Base-by-base conservation (phyloP, 37 sponge, comb jelly and placozoan species). In the Corticium candelabrum region DNA sequence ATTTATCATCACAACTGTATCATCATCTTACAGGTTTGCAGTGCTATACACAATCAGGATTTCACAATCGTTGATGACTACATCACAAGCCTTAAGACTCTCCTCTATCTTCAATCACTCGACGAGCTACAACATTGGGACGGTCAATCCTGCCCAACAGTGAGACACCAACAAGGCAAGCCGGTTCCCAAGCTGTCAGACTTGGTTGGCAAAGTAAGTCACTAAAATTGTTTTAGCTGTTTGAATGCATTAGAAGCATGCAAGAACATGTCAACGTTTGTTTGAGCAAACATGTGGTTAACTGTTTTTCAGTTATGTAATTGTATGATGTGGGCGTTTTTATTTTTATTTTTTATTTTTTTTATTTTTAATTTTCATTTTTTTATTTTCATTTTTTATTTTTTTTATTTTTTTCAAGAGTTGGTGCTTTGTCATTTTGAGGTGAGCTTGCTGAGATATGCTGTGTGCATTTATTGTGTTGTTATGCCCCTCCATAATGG, bases 41-140 rank as follows among this genome's bases (percentile, higher is more conserved):
- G 92, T 79, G 95, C 95, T 40, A 80, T 94, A 15, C 95, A 94
- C 75, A 94, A 94, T 77, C 95, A 94, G 43, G 95, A 94, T 78
- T 94, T 80, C 87, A 94, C 95, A 1, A 77, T 94, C 7, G 84
- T 91, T 62, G 89, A 90, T 2, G 95, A 94, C 82, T 94, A 94
- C 78, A 41, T 81, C 81, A 78, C 83, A 38, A 89, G 92, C 11
- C 79, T 94, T 35, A 94, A 89, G 79, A 74, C 92, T 0, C 85
- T 94, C 29, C 87, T 94, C 39, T 94, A 94, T 68, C 83, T 92
- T 37, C 68, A 91, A 81, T 68, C 86, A 2, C 70, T 95, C n/a
- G 73, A 79, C 1, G 96, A 95, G 83, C 85, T 91, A 32, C 38
- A 40, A 1, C 68, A 76, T 1, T 95, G 96, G 96, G 85, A 82